These are phyloP conservation scores for Rhagium mordax DNA, from an alignment of 2,888 invertebrate species.

Conservation along the genomic window DNA sequence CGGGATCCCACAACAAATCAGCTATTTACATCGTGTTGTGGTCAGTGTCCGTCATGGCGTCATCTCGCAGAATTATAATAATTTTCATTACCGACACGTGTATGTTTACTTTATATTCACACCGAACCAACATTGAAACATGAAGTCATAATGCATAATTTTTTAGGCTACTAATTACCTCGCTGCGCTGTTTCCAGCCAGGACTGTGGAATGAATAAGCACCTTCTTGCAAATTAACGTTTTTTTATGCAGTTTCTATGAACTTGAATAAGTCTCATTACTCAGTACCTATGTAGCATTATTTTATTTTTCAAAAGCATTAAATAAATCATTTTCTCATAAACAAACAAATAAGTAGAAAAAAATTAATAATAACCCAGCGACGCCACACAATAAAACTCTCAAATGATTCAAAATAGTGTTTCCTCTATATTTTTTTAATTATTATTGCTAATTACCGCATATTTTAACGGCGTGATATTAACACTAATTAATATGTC, in stretches of 20 bases:
- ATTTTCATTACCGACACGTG: constrained; percentile 18
- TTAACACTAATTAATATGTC: no score
- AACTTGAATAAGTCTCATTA: no score
- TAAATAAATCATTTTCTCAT: no score
- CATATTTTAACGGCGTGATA: no score
- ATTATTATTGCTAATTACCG: no score
- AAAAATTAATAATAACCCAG: no score
- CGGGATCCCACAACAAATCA: constrained; percentile 23
- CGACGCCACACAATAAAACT: no score
- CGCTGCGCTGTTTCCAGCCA: not conserved
- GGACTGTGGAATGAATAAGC: not conserved
- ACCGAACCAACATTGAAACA: not conserved
- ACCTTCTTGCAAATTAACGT: not conserved
- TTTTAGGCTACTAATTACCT: not conserved
- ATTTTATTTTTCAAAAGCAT: no score
- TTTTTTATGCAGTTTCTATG: not conserved
- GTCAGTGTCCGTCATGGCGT: constrained; percentile 15
- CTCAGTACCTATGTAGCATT: no score
- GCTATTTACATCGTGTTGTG: constrained; percentile 15
- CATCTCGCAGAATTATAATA: constrained; percentile 2
- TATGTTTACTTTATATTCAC: not conserved
- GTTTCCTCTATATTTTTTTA: no score
- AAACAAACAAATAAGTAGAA: no score
- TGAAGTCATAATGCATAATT: not conserved
- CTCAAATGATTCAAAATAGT: no score